Conservation (phyloP, 2,113 vertebrate genomes). For the Colinus virginianus region DNA sequence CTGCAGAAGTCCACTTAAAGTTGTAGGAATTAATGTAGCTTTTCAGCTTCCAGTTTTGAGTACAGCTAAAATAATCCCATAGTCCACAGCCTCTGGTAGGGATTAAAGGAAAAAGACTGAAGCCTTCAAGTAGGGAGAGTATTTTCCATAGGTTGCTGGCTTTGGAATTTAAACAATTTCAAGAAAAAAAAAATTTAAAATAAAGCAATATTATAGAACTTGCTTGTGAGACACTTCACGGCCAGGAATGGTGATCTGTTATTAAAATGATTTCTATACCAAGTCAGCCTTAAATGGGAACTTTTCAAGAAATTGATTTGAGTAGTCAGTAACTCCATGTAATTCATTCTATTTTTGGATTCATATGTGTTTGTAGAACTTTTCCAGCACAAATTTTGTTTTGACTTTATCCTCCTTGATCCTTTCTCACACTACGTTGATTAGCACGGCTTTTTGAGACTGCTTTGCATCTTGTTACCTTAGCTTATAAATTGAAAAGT, state of each 20-base stretch:
- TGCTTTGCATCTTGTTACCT: background rate
- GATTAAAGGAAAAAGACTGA: rapidly evolving
- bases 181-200: background rate
- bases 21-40: background rate
- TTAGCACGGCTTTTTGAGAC: background rate
- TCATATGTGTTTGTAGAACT: constrained; percentile 10
- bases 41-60: background rate
- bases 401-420: constrained; percentile 43
- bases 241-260: background rate
- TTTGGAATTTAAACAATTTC: background rate
- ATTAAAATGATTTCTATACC: constrained; percentile 9
- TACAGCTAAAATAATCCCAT: background rate
- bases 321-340: background rate
- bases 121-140: background rate
- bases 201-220: background rate
- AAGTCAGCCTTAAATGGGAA: background rate
- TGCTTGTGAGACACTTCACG: constrained; percentile 8
- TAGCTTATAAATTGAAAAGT: background rate
- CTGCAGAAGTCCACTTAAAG: background rate
- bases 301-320: constrained; percentile 36
- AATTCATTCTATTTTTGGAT: constrained; percentile 3
- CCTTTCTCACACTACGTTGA: constrained; percentile 2
- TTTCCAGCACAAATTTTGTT: background rate
- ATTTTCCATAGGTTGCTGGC: background rate
- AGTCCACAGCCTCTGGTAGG: background rate